Evolutionary conservation across 2,113 vertebrate genomes (phyloP).

Genomic region (Nipponia nippon): DNA sequence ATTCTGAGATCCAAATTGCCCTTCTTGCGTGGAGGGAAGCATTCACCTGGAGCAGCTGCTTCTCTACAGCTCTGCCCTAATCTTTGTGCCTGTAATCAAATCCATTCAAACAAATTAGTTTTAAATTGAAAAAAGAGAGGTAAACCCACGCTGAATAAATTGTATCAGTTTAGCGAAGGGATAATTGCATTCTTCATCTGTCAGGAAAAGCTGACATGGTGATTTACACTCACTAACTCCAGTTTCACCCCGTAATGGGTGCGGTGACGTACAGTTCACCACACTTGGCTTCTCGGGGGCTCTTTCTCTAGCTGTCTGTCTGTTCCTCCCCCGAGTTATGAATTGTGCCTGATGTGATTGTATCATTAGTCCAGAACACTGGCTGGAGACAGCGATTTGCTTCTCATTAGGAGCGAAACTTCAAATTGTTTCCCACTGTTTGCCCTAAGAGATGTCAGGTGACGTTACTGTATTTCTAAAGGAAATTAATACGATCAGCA

Average conservation of each 20-base stretch:
- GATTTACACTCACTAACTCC: not conserved
- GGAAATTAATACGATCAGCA: not conserved
- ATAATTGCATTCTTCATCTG: not conserved
- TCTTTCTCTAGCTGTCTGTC: not conserved
- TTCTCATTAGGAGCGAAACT: constrained; percentile 1
- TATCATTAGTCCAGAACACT: not conserved
- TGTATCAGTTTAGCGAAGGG: not conserved
- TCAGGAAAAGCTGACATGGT: not conserved
- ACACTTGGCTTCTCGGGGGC: not conserved
- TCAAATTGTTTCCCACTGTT: not conserved
- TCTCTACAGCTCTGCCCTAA: not conserved
- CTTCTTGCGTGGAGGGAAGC: not conserved
- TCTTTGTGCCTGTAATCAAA: not conserved
- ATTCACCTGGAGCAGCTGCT: not conserved
- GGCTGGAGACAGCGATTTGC: not conserved
- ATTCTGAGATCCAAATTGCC: fast-evolving
- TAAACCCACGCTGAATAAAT: not conserved
- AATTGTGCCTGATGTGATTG: not conserved
- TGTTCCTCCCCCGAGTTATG: not conserved
- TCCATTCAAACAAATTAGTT: not conserved
- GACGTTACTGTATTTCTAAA: not conserved
- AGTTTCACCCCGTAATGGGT: not conserved
- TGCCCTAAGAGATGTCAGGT: not conserved
- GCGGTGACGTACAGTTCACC: not conserved
- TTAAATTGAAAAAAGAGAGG: not conserved